Evolutionary conservation across 2,888 invertebrate genomes (phyloP), one percentile per base, ranked within the genome.

Genomic region (Monopis laevigella): DNA sequence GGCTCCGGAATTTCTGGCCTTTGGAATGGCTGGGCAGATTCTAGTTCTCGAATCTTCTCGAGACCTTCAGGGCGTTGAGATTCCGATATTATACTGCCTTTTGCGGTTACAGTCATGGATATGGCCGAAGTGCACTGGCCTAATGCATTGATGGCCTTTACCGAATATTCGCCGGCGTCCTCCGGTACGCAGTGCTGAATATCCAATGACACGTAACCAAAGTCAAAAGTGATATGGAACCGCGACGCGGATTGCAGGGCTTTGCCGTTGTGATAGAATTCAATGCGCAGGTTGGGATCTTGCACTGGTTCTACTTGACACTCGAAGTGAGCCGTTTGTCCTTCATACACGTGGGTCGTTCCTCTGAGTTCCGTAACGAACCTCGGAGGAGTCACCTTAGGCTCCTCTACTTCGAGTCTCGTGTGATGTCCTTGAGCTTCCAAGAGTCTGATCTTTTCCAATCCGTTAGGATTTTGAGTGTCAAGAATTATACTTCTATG

Each of bases 131-230:
- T 87, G 53, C 93, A 93, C 64, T 95, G 91, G 41, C 98, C 98
- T 41, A 94, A 82, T 46, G 92, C 91, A 61, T 98, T 98, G 19
- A 92, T 89, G 7, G 96, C 96, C 56, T 91, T 90, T 7, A 95
- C 94, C 1, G 94, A 90, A 71, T 98, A 98, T 70, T 93, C 92
- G 43, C 98, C 98, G 46, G 93, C 93, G 70, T 99, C 98, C 80
- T 96, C 96, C 8, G 96, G 89, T 43, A 96, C 94, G 47, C 92
- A 90, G 63, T 97, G 95, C 50, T 90, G 88, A 59, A 99, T 95
- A 74, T 98, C 96, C 56, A 99, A 83, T 40, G 96, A 93, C 52
- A 98, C 94, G 56, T 97, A 98, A 55, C 98, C 98, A 82, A 98
- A 98, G 80, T 98, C 98, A 68, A 96, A 95, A 52, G 94, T 93